Evolutionary conservation across 2,888 invertebrate species (phyloP).

Genomic region (Phoenoteleia sp.): DNA sequence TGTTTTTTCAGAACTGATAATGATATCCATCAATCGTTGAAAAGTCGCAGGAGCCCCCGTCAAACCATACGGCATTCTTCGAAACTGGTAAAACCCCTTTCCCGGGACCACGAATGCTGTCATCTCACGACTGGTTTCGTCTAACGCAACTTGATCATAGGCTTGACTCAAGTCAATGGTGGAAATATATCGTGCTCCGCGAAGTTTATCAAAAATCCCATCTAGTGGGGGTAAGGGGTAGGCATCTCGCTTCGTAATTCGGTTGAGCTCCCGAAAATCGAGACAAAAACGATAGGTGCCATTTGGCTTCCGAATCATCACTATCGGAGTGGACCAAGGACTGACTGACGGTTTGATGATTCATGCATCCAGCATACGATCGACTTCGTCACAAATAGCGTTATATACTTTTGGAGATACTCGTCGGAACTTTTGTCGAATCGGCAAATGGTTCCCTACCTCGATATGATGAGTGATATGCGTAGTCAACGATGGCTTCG

Average conservation of each 20-base stretch:
- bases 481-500: not conserved
- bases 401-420: not conserved
- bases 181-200: not conserved
- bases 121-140: no score
- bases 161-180: conserved; percentile 77
- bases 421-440: conserved; percentile 1
- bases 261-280: conserved; percentile 78
- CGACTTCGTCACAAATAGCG: conserved; percentile 6
- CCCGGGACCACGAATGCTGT: no score
- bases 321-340: conserved; percentile 20
- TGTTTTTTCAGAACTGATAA: not conserved
- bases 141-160: conserved; percentile 80
- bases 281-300: conserved; percentile 68
- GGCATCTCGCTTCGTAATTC: no score
- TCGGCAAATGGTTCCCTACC: not conserved
- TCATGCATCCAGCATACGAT: not conserved
- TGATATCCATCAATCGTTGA: not conserved
- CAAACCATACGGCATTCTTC: conserved; percentile 61
- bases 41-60: conserved; percentile 68
- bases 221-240: no score
- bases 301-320: conserved; percentile 27
- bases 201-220: not conserved
- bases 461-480: not conserved
- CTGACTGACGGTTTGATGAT: conserved; percentile 25
- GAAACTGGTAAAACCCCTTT: no score